Percentiles rank a stretch among this genome's conserved stretches.
phyloP scores from a whole-genome alignment of 2,797 vertebrate genomes.

The Sus cebifrons region DNA sequence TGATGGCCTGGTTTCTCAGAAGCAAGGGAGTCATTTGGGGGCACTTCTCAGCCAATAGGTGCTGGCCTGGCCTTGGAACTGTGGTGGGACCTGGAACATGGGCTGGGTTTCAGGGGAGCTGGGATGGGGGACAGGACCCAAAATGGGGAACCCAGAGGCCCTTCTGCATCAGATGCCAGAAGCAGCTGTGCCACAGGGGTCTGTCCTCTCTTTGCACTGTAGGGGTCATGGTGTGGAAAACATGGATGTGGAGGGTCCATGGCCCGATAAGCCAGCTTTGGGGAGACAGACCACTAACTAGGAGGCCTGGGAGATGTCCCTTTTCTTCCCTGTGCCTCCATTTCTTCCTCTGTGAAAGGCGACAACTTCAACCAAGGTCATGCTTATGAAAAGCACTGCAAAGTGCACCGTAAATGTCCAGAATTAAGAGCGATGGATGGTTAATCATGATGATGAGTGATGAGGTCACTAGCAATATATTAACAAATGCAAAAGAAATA shows the following conservation, averaged over 20 bases:
- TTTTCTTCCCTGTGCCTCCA: neutral
- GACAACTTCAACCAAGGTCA: neutral
- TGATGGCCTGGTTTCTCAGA: conserved; percentile 64
- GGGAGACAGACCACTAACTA: neutral
- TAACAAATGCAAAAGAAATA: neutral
- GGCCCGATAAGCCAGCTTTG: neutral
- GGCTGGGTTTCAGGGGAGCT: neutral
- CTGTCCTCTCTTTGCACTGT: neutral
- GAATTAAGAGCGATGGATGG: neutral
- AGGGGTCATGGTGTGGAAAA: neutral
- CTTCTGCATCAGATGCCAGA: neutral
- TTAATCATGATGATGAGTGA: neutral
- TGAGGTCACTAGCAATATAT: neutral
- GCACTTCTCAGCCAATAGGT: neutral
- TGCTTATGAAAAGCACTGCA: neutral
- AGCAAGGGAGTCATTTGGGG: conserved; percentile 48
- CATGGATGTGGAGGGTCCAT: neutral
- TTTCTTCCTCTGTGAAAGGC: neutral
- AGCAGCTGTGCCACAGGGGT: neutral
- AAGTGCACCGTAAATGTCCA: neutral
- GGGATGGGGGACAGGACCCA: neutral
- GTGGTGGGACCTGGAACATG: neutral
- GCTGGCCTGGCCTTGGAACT: neutral
- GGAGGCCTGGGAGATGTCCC: neutral
- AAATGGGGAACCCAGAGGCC: neutral